Evolutionary conservation across 2,797 vertebrate species (phyloP), one percentile per base, ranked within the genome.

Genomic region (Cheracebus regulus): DNA sequence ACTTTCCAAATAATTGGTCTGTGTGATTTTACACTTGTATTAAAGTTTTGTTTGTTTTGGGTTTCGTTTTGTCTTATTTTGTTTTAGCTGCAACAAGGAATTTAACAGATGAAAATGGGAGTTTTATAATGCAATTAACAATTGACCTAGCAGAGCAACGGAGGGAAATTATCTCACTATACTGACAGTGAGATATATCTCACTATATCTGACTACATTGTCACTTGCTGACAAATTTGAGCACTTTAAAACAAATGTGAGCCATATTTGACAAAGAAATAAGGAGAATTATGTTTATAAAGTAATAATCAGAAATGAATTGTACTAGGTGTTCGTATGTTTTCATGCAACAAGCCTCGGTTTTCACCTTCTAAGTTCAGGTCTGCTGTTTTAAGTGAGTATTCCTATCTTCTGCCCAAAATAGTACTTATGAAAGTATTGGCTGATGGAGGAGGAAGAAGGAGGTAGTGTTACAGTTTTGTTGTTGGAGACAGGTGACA

Each of bases 41-140:
- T 81, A 46, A 44, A 44, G 58, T 55, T 88, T 78, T 94, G 15
- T 24, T 86, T 64, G 44, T 89, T 92, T 95, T 39, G 67, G 39
- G 20, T 24, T 93, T 85, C 30, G 9, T 78, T 79, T 86, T 90
- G 3, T 33, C 48, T 83, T 44, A 28, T 46, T 94, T 98, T 95
- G 58, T 72, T 78, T 95, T 96, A 89, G n/a, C n/a, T 95, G 12
- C 86, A 96, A 96, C 41, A 85, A 86, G 33, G 36, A 72, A 78
- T 78, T 64, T 81, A 81, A 75, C 24, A 33, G 4, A 24, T 46
- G 58, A 90, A 88, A 24, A 30, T 48, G 79, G 39, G 39, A 8
- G 26, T 95, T 85, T 90, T 13, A 33, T 64, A 75, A 93, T 26
- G 83, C 83, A 22, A 58, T 73, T 48, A 81, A 50, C 36, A 72